Base-by-base conservation (phyloP, 2,888 invertebrate species). In the Microdon myrmicae region DNA sequence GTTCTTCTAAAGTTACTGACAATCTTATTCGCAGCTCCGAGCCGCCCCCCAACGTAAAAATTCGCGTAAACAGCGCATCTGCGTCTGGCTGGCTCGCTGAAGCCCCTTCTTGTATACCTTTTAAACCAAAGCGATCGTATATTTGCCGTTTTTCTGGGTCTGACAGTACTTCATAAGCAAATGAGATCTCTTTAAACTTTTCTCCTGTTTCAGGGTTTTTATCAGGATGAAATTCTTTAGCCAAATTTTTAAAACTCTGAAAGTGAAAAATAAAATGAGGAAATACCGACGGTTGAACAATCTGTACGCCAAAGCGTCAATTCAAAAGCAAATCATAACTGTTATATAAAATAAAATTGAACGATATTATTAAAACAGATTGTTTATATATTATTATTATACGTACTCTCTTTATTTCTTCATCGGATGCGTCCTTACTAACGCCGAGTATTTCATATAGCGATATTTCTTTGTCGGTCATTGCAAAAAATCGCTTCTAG, bases 141-240 rank as follows among this genome's bases (percentile, higher is more conserved):
- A 88, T 82, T 73, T 89, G 86, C 48, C 91, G 84, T 79, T 95
- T 95, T 72, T 92, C 90, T 3, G 91, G 85, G 82, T 95, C 92
- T 7, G 94, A 94, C 43, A 96, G 83, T 34, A 95, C 88, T 82
- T 96, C 96, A 79, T 96, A 94, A 0, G 96, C 96, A 81, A 91
- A 95, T 56, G 94, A 93, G 71, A 96, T 96, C 83, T 96, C 96
- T 80, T 96, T 95, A 76, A 96, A 95, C 83, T 90, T 92, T 76
- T 96, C 95, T 49, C 92, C 95, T 56, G 92, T 90, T 68, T 89
- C 90, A 22, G 92, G 88, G 84, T 96, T 88, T 85, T 96, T 89
- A 82, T 96, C 85, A 74, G 96, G 96, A 80, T 96, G 96, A 78
- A 88, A 94, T 83, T 95, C 92, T 81, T 94, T 94, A 12, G 96